phyloP scores from a whole-genome alignment of 30 jellyfish, hydroid and myxozoan species.

The Mastigias papua region DNA sequence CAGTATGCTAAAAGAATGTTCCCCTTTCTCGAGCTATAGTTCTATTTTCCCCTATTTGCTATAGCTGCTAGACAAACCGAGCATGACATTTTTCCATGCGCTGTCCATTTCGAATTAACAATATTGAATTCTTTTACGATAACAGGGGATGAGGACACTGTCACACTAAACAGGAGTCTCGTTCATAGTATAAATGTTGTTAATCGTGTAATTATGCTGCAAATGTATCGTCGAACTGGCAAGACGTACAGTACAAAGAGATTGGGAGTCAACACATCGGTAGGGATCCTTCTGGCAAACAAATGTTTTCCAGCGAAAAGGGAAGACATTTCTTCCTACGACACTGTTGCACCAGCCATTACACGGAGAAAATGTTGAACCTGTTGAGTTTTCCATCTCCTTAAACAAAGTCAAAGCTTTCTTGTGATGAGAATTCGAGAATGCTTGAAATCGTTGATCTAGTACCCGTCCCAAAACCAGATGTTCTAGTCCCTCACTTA shows the following conservation, averaged over 20 bases:
- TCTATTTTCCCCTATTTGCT: slow-evolving; percentile 66
- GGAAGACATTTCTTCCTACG: slow-evolving; percentile 35
- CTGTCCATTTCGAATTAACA: slow-evolving; percentile 38
- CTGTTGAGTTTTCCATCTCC: slow-evolving; percentile 6
- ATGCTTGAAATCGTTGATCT: slow-evolving; percentile 1
- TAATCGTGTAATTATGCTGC: slow-evolving; percentile 2
- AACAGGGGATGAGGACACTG: slow-evolving; percentile 30
- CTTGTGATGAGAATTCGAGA: neutral
- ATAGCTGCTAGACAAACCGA: slow-evolving; percentile 57
- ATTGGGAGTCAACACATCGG: slow-evolving; percentile 8
- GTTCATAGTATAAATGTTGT: slow-evolving; percentile 53
- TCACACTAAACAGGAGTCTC: slow-evolving; percentile 51
- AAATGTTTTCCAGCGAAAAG: neutral
- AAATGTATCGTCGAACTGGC: slow-evolving; percentile 24
- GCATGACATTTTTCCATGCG: slow-evolving; percentile 29
- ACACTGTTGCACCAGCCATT: slow-evolving; percentile 22
- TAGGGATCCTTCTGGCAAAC: slow-evolving; percentile 17
- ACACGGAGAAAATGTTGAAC: neutral
- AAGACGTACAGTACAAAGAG: slow-evolving; percentile 9
- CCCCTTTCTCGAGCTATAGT: no score
- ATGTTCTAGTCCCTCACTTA: neutral
- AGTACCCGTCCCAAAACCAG: slow-evolving; percentile 1
- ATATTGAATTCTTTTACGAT: neutral
- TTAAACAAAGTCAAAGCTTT: slow-evolving; percentile 4
- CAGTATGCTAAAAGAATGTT: no score